Evolutionary conservation across 2,797 vertebrate genomes (phyloP).

Genomic region (Oreochromis grahami): DNA sequence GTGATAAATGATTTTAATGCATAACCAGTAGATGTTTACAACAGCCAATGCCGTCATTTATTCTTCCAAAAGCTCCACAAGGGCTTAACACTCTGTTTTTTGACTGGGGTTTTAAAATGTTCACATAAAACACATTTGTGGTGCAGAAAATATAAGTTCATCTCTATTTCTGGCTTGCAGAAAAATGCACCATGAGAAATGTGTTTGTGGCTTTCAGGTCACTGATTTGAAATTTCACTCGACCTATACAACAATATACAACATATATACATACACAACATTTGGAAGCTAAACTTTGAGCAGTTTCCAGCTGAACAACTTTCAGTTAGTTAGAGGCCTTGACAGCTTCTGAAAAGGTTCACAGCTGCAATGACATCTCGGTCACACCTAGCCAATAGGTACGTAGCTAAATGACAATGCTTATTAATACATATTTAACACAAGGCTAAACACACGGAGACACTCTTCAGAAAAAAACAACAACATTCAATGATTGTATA

Average conservation of each 20-base stretch:
- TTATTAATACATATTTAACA: neutral
- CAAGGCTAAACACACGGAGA: neutral
- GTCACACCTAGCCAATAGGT: neutral
- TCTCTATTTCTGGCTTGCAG: neutral
- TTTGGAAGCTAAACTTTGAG: neutral
- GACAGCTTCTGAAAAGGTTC: neutral
- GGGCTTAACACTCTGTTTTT: neutral
- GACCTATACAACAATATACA: neutral
- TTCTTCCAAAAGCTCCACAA: neutral
- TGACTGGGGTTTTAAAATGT: neutral
- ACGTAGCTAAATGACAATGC: neutral
- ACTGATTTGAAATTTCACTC: neutral
- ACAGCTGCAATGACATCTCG: neutral
- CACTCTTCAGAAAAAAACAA: neutral
- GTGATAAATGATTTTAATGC: neutral
- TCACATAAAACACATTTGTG: neutral
- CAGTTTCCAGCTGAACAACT: neutral
- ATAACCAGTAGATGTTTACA: neutral
- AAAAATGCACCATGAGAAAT: neutral
- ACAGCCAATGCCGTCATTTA: rapidly evolving
- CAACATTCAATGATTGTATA: neutral
- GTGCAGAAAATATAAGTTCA: neutral
- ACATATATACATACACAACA: neutral
- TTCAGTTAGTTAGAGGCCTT: neutral
- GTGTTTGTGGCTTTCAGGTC: neutral